These are phyloP conservation scores for Cotesia vestalis DNA, from an alignment of 1,140 invertebrate species.

Conservation along the genomic window DNA sequence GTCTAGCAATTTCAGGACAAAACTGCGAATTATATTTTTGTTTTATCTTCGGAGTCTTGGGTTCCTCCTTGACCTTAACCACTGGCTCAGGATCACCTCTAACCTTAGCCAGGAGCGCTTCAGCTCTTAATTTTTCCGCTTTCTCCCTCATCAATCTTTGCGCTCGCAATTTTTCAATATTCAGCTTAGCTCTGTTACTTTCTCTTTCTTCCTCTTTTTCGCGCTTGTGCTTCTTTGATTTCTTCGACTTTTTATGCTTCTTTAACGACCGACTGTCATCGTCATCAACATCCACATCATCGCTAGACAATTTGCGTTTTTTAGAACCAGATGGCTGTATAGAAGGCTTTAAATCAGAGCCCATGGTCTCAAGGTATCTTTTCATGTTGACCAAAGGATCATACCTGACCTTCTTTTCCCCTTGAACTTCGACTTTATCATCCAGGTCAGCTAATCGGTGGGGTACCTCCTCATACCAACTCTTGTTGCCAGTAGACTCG, in stretches of 20 bases:
- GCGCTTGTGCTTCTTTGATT: conserved; percentile 56
- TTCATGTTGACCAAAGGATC: conserved; percentile 82
- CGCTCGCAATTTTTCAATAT: conserved; percentile 79
- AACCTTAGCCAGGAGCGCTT: conserved; percentile 75
- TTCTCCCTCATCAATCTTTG: conserved; percentile 83
- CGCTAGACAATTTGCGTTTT: conserved; percentile 54
- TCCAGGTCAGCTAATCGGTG: conserved; percentile 59
- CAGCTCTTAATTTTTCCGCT: conserved; percentile 76
- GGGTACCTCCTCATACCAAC: conserved; percentile 83
- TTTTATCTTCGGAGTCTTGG: conserved; percentile 58
- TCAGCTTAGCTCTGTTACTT: conserved; percentile 51
- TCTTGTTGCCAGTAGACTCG: conserved; percentile 81
- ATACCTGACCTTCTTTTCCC: conserved; percentile 70
- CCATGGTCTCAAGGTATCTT: conserved; percentile 64
- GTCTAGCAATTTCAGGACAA: conserved; percentile 86
- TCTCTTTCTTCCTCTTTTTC: conserved; percentile 42
- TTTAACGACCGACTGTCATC: conserved; percentile 60
- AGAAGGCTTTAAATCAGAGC: conserved; percentile 41
- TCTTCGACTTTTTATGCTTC: conserved; percentile 59
- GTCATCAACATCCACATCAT: conserved; percentile 45
- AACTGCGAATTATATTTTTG: conserved; percentile 93
- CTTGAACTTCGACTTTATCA: conserved; percentile 67
- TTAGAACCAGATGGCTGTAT: conserved; percentile 39
- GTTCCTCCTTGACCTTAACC: conserved; percentile 27
- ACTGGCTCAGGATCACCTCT: conserved; percentile 63